Base-by-base conservation (phyloP, 2,113 vertebrate species). In the Sclerurus mexicanus region DNA sequence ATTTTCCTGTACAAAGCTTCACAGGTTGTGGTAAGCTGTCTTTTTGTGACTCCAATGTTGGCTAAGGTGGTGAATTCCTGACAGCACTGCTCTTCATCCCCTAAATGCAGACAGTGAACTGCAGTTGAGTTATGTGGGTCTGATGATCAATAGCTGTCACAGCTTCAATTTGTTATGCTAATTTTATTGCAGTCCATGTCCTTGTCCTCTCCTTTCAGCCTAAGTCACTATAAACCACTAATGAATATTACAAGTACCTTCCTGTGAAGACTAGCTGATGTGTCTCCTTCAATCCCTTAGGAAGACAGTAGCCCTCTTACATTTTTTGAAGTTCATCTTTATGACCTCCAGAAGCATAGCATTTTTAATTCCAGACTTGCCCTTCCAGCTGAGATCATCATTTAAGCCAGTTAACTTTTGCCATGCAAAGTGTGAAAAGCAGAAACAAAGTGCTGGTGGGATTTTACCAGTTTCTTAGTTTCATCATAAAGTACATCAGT, bases 101-200 rank as follows among this genome's bases (percentile, higher is more conserved):
- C 72, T 77, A 67, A 67, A 49, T 33, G 30, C 42, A 53, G 85
- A 27, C 9, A 55, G 18, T 40, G 67, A 73, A 59, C 53, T 79
- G 63, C 50, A 24, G 14, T 42, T 87, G 87, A 93, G 50, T 85
- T 80, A n/a, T 42, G n/a, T 35, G 58, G 64, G 58, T 67, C 71
- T 79, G 71, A 59, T 80, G 89, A 74, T 85, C 88, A 92, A 21
- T 67, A 92, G 55, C 88, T 86, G 83, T 95, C 89, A 90, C 30
- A 64, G 60, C 44, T 85, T 80, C 77, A 68, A 87, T 96, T 93
- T 64, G 12, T 93, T 93, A 90, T 49, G 87, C 44, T 94, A 90
- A 96, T 95, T 93, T 96, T 84, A 85, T 87, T 88, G 68, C 85
- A 47, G 59, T 86, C 78, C 7, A 0, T 79, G 95, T 88, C 91